phyloP scores from a whole-genome alignment of 2,888 invertebrate genomes.

The Acanthoscelides obtectus region DNA sequence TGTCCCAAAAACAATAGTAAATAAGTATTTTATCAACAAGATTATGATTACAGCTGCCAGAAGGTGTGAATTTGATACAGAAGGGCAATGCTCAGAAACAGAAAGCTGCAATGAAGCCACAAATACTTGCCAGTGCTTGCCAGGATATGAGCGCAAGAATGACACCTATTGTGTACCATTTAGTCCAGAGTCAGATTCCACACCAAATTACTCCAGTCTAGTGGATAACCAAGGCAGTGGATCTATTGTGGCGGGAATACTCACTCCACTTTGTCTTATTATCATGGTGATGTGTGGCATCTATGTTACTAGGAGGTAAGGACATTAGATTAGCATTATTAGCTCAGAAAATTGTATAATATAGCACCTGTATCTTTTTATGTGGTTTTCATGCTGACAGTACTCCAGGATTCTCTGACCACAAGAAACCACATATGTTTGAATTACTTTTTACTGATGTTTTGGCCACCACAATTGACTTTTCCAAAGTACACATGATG shows the following conservation, averaged over 20 bases:
- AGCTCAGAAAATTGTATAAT: no score
- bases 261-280: constrained; percentile 41
- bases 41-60: constrained; percentile 21
- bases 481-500: no score
- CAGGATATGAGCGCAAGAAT: constrained; percentile 29
- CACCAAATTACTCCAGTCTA: constrained; percentile 33
- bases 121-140: constrained; percentile 35
- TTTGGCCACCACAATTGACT: no score
- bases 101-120: constrained; percentile 34
- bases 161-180: constrained; percentile 19
- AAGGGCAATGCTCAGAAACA: constrained; percentile 30
- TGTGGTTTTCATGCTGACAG: no score
- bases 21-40: constrained; percentile 19
- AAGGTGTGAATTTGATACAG: constrained; percentile 23
- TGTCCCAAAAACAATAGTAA: no score
- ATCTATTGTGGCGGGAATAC: constrained; percentile 38
- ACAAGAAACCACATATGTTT: no score
- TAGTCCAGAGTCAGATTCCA: constrained; percentile 15
- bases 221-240: constrained; percentile 34
- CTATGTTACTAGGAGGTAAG: constrained; percentile 38
- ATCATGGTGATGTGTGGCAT: constrained; percentile 42
- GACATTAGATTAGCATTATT: no score
- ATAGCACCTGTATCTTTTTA: no score
- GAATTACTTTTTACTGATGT: no score
- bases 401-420: no score